phyloP scores from a whole-genome alignment of 53 echinoderm and acorn worm genomes.

The Hippasteria phrygiana region DNA sequence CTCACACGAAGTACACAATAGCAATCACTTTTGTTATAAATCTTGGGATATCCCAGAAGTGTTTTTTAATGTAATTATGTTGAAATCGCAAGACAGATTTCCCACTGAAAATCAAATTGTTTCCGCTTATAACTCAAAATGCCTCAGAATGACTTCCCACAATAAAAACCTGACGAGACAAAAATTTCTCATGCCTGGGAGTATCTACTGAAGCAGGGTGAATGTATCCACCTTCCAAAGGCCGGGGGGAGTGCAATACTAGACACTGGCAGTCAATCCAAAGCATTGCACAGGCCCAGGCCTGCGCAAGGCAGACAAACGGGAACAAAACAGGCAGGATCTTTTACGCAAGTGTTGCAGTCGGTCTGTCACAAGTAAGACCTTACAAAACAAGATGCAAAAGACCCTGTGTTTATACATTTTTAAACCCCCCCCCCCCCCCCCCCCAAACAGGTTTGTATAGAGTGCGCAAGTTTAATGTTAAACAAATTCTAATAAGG shows the following conservation, averaged over 20 bases:
- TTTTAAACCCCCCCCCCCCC: no score
- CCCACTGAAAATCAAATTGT: no score
- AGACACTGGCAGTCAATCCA: conserved; percentile 18
- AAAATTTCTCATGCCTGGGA: neutral
- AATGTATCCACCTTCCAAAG: conserved; percentile 78
- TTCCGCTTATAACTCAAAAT: no score
- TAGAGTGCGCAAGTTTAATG: no score
- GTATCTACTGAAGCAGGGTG: neutral
- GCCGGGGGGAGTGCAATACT: conserved; percentile 99
- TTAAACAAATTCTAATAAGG: no score
- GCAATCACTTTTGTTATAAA: no score
- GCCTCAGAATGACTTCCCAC: no score
- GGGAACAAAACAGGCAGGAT: neutral
- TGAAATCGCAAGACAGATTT: no score
- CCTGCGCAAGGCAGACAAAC: conserved; percentile 74
- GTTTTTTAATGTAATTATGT: no score
- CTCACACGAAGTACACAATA: no score
- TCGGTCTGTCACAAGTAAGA: neutral
- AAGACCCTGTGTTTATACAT: conserved; percentile 12
- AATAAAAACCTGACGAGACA: neutral
- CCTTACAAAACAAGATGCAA: conserved; percentile 50
- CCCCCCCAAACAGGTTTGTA: no score
- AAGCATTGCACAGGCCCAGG: conserved; percentile 88
- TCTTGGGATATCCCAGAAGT: no score
- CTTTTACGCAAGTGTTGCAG: conserved; percentile 32